Percentiles rank a stretch among this genome's conserved stretches.
Conservation (phyloP, 2,888 invertebrate species). For the Ennomos quercinarius region DNA sequence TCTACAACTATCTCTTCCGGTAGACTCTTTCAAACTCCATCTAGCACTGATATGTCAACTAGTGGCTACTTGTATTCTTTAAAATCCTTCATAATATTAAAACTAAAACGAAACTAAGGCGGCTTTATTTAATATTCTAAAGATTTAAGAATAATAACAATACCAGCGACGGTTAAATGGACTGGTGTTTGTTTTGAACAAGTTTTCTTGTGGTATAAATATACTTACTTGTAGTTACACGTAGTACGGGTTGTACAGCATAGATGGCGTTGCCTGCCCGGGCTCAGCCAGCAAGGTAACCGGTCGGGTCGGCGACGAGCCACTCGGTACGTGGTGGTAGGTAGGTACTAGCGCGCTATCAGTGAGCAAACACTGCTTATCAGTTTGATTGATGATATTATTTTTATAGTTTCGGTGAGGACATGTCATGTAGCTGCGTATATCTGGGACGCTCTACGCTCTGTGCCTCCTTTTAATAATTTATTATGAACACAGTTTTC, state of each 20-base stretch:
- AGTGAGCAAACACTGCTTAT: conserved; percentile 40
- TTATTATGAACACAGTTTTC: conserved; percentile 1
- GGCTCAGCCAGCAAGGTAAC: no score
- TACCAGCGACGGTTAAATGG: no score
- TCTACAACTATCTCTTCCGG: not conserved
- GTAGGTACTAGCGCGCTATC: conserved; percentile 28
- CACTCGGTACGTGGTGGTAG: not conserved
- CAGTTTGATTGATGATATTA: conserved; percentile 45
- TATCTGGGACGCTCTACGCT: conserved; percentile 18
- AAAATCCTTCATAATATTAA: no score
- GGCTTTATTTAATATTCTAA: no score
- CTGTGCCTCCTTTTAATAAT: not conserved
- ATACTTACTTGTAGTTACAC: not conserved
- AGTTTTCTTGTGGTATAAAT: no score
- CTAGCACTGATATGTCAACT: no score
- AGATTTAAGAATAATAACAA: no score
- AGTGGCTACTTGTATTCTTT: no score
- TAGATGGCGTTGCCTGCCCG: conserved; percentile 5
- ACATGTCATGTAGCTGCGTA: conserved; percentile 22
- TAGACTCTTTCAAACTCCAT: no score
- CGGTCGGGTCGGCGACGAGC: no score
- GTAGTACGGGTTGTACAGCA: not conserved
- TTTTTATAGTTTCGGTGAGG: conserved; percentile 33
- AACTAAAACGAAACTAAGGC: no score
- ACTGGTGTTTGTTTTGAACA: no score